Base-by-base conservation (phyloP, 2,113 vertebrate genomes). In the Mobula birostris region DNA sequence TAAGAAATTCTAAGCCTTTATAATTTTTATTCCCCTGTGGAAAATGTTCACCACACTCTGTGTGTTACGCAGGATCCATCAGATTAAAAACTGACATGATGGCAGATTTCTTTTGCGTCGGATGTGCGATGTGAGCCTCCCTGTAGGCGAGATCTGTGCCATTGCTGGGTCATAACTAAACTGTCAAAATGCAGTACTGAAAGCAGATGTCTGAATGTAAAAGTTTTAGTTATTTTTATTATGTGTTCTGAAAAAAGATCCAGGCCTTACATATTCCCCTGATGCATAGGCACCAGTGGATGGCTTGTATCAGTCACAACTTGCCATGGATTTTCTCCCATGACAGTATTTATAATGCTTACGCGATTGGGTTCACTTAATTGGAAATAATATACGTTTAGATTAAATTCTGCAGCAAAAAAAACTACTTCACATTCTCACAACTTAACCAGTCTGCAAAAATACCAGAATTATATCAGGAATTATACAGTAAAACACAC, bases 301-400 rank as follows among this genome's bases (percentile, higher is more conserved):
- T 90, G 85, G 14, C 19, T 93, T 93, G 36, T 40, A 40, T 76
- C 68, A 76, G 68, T 74, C 70, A 56, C 40, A 74, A 56, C 32
- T 27, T 93, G 68, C 61, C 24, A 29, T 21, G 61, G 66, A 66
- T 66, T 63, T 90, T 90, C 85, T 68, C 85, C 61, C 61, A 66
- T n/a, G 8, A 27, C 66, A 29, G 19, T 68, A 72, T 56, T 48
- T 93, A 12, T 74, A 74, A 93, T 76, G 74, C 36, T 48, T 76
- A 56, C 27, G 14, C 66, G 32, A 74, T 76, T 74, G 74, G 24
- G 36, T 12, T 70, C 36, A 93, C 74, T 93, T 76, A 74, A 74
- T 93, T 74, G 70, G 91, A 93, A 48, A 93, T 93, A 74, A 56
- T 93, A 76, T 74, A 93, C 1, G 14, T 93, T 93, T 93, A 93